Base-by-base conservation (phyloP, 2,113 vertebrate genomes). In the Apodemus sylvaticus region DNA sequence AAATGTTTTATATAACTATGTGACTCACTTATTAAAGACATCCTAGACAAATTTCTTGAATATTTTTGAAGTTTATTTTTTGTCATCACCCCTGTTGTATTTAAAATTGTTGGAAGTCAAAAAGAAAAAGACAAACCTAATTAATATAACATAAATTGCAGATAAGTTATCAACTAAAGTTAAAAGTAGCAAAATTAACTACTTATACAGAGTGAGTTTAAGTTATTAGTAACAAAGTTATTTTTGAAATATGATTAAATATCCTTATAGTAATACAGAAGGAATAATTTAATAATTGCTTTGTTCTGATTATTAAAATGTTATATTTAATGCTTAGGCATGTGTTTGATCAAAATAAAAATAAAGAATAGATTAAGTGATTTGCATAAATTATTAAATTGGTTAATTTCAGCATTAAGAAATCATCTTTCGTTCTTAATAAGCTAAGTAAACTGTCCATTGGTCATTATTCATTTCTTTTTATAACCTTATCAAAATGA, bases 381-480 rank as follows among this genome's bases (percentile, higher is more conserved):
- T 87, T 94, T 91, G 7, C 20, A 82, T 93, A 45, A 62, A 42
- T 34, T 93, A 95, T 89, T 45, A 96, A 96, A 85, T 94, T 17
- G 39, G 9, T 70, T 90, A 60, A 77, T 83, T 85, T 86, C 7
- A 92, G 14, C 48, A 93, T 31, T 24, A 77, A 73, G 11, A 2
- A 9, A 89, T 82, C 17, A 73, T 6, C 6, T 6, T 0, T 7
- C 11, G 55, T 66, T 78, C 26, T 70, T 29, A 76, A 1, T 29
- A 89, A 58, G 39, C 1, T n/a, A 89, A 48, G 4, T 62, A 55
- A 92, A 3, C 3, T 4, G 64, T 92, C 51, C 19, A 66, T 2
- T 73, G 31, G 6, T 11, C 2, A 60, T 53, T 77, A 60, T 14
- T 93, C 64, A 2, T 86, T 92, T 94, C 45, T 17, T 77, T 70